A percentile compares a stretch with the other conserved stretches of the same genome.
phyloP scores from a whole-genome alignment of 2,113 vertebrate species.

The Salvelinus namaycush region DNA sequence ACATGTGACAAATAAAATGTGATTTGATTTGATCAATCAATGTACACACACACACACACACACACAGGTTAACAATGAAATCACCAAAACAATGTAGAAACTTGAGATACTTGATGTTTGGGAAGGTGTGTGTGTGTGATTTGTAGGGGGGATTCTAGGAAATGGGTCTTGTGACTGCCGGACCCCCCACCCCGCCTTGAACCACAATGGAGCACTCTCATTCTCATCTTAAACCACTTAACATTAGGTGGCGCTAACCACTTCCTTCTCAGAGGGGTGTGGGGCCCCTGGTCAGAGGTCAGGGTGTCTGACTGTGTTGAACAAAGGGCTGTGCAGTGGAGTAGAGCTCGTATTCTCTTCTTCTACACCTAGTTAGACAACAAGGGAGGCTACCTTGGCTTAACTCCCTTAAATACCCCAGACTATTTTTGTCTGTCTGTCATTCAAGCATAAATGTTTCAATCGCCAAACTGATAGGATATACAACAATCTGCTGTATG shows the following conservation, averaged over 20 bases:
- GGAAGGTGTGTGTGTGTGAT: neutral
- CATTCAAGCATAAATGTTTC: neutral
- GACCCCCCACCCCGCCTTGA: neutral
- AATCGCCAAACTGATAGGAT: too few species aligned
- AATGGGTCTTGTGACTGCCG: conserved; percentile 12
- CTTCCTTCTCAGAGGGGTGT: conserved; percentile 8
- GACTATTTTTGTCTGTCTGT: neutral
- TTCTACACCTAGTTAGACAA: conserved; percentile 5
- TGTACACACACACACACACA: too few species aligned
- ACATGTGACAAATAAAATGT: too few species aligned
- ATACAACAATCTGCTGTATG: too few species aligned
- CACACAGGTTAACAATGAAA: neutral
- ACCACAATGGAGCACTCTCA: conserved; percentile 4
- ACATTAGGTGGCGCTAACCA: conserved; percentile 4
- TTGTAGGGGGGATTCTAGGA: conserved; percentile 9
- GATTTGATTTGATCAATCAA: too few species aligned
- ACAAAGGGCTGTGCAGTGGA: conserved; percentile 15
- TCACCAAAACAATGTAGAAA: neutral
- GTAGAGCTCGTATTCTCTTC: neutral
- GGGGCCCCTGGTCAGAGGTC: conserved; percentile 6
- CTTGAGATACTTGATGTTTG: conserved; percentile 1
- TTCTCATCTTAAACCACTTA: conserved; percentile 15
- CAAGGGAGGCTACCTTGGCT: neutral
- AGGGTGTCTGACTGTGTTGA: conserved; percentile 3
- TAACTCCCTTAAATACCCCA: neutral